Base-by-base conservation (phyloP, 2,888 invertebrate genomes). In the Noctua pronuba region DNA sequence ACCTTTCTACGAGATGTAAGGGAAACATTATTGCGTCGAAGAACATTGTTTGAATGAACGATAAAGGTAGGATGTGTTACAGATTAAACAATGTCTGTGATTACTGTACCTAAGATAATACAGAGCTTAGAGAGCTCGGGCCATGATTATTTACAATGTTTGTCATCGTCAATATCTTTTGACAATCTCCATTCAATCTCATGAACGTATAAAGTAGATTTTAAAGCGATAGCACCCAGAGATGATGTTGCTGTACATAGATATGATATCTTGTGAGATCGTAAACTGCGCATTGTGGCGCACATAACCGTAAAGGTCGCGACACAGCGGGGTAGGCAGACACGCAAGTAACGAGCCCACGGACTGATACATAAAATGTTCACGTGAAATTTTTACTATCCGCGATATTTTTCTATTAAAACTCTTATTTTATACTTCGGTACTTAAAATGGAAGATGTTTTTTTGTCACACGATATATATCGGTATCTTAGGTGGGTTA, bases 361-460 rank as follows among this genome's bases (percentile, higher is more conserved):
- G 46, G 75, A 66, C 73, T n/a, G 65, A 60, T 31, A 62, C 73
- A 88, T 88, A 79, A 88, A 86, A 79, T 38, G 70, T 70, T 73
- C 60, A 55, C 72, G 77, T 64, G 16, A 73, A 71, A 31, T 65
- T 84, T 84, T 86, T 84, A 84, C 70, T 84, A 80, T 68, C 46
- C 46, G 67, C 70, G 80, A 84, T 86, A 84, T 80, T 84, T 86
- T 84, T 79, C 73, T 49, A 84, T 73, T 86, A 68, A 84, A 86
- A 86, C 71, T 65, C 38, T n/a, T 70, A 44, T 77, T 83, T 86
- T 74, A 84, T 84, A 67, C 58, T 58, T 73, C n/a, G n/a, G 64
- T 73, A 31, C 80, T 75, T 84, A 75, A 86, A 75, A 79, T 70
- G 52, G 66, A 46, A 62, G 28, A 64, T 13, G 21, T 38, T 35